Percentiles rank a stretch among this genome's conserved stretches.
These are phyloP conservation scores for Conomelus anceps DNA, from an alignment of 2,888 invertebrate species.

Conservation along the genomic window DNA sequence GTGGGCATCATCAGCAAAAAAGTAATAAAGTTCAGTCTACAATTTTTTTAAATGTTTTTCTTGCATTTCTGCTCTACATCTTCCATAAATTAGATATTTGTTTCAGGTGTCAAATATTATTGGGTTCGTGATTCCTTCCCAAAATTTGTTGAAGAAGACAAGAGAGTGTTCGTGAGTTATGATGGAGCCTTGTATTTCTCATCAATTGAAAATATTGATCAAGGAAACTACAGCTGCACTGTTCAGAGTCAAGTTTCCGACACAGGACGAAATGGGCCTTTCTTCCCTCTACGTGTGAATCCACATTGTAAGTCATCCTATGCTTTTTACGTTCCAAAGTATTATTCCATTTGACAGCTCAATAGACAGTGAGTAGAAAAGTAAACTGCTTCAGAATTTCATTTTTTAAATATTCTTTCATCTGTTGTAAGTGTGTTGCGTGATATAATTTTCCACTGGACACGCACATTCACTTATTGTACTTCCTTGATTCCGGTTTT, in stretches of 20 bases:
- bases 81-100: too few species aligned
- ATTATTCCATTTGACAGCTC: too few species aligned
- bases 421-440: background rate
- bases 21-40: background rate
- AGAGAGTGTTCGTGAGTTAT: conserved; percentile 84
- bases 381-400: conserved; percentile 6
- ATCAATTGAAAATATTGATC: conserved; percentile 82
- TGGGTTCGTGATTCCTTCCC: conserved; percentile 88
- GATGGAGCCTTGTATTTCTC: conserved; percentile 95
- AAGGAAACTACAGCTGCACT: conserved; percentile 85
- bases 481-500: too few species aligned
- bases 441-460: background rate
- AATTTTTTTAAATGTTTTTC: conserved; percentile 1
- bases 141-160: conserved; percentile 89
- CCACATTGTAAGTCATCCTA: conserved; percentile 59
- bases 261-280: conserved; percentile 83
- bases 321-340: too few species aligned
- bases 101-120: conserved; percentile 68
- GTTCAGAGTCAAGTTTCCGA: conserved; percentile 82
- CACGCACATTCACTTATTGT: background rate
- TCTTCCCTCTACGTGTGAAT: conserved; percentile 72
- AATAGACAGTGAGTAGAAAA: too few species aligned
- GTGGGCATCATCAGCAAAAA: too few species aligned
- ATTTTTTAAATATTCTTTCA: background rate
- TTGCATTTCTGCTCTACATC: too few species aligned